Conservation (phyloP, 2,797 vertebrate species). For the Amazona ochrocephala region DNA sequence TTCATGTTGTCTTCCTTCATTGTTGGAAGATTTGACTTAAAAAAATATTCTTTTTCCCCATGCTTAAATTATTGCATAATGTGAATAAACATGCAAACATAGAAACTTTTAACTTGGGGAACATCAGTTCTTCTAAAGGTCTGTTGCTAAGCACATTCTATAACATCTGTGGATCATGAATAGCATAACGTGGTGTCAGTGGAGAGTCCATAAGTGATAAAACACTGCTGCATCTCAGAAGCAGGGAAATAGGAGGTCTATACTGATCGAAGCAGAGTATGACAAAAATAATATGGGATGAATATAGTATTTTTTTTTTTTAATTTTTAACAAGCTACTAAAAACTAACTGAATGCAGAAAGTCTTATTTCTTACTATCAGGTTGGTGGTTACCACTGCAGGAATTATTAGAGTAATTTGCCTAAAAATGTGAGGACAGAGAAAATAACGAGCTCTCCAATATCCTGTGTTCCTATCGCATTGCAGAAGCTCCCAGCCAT, state of each 20-base stretch:
- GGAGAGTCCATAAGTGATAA: neutral
- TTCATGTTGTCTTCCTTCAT: neutral
- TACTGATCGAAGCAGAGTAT: neutral
- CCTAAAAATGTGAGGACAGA: neutral
- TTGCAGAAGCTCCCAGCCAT: neutral
- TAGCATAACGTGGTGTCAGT: neutral
- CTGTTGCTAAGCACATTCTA: neutral
- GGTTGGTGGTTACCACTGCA: neutral
- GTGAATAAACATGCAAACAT: neutral
- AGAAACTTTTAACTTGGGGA: neutral
- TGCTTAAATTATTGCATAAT: neutral
- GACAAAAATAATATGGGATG: neutral
- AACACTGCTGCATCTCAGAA: neutral
- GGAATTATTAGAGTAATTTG: neutral
- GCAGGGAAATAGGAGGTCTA: neutral
- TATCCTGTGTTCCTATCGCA: neutral
- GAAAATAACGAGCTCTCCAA: neutral
- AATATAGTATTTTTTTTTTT: neutral
- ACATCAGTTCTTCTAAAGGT: neutral
- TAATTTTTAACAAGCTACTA: neutral
- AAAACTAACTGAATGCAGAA: neutral
- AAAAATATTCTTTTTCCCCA: neutral
- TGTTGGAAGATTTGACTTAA: neutral
- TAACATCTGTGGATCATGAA: neutral
- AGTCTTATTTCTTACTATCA: neutral